These are phyloP conservation scores for Xenopus laevis DNA, from an alignment of 2,113 vertebrate genomes.

Conservation along the genomic window DNA sequence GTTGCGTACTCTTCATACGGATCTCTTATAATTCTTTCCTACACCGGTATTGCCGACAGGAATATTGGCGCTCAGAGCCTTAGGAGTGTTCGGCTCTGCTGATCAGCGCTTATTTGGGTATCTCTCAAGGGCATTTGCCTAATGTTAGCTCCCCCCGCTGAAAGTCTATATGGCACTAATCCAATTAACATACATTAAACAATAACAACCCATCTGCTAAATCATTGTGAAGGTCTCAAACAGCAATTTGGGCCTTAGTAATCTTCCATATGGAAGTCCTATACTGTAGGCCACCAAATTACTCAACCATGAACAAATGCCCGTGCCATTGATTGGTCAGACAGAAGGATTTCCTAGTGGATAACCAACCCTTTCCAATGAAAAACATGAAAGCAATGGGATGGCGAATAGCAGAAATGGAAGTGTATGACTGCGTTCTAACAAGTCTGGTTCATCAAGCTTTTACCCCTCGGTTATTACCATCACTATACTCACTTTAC, in stretches of 20 bases:
- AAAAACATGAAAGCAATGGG: neutral
- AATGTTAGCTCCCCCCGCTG: no score
- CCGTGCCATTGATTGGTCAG: no score
- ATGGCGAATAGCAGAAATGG: neutral
- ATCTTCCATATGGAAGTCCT: no score
- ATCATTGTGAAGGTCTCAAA: no score
- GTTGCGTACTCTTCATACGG: neutral
- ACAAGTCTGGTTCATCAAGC: neutral
- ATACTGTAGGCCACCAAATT: no score
- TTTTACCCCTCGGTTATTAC: neutral
- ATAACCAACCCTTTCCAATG: neutral
- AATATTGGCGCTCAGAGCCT: conserved; percentile 30
- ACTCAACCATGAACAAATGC: no score
- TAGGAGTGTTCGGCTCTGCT: conserved; percentile 48
- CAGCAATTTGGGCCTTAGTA: no score
- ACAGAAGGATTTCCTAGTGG: no score
- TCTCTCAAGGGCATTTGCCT: no score
- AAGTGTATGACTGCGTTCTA: neutral
- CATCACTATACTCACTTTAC: neutral
- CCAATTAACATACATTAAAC: conserved; percentile 2
- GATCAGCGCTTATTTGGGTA: conserved; percentile 46
- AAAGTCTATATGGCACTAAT: conserved; percentile 58
- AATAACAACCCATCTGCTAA: no score
- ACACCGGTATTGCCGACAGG: conserved; percentile 16
- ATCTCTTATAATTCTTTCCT: conserved; percentile 18